Conservation (phyloP, 2,113 vertebrate genomes). For the Microcebus lehilahytsara region DNA sequence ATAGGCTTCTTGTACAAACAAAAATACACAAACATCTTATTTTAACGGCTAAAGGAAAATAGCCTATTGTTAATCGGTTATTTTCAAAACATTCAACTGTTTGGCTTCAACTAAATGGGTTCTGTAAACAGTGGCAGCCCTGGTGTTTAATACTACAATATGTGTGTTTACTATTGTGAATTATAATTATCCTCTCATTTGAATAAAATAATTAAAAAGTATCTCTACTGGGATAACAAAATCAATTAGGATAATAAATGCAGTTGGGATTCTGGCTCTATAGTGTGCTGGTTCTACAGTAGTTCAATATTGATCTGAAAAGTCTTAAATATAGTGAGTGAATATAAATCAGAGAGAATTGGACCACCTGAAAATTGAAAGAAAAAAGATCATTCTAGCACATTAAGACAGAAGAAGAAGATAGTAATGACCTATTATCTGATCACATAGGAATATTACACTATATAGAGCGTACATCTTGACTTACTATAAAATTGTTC, state of each 20-base stretch:
- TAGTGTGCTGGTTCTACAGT: background rate
- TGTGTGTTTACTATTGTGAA: slow-evolving; percentile 12
- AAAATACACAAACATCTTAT: background rate
- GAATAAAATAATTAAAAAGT: slow-evolving; percentile 51
- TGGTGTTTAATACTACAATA: background rate
- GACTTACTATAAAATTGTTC: background rate
- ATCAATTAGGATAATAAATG: slow-evolving; percentile 51
- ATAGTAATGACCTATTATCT: background rate
- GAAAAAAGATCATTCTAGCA: background rate
- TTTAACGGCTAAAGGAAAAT: slow-evolving; percentile 26
- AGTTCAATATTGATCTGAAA: background rate
- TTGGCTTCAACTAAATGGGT: background rate
- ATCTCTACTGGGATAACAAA: slow-evolving; percentile 22
- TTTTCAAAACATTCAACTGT: slow-evolving; percentile 8
- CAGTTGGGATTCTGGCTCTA: background rate
- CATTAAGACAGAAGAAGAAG: background rate
- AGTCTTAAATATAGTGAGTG: background rate
- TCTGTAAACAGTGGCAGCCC: background rate
- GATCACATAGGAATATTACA: background rate
- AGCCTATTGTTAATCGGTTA: background rate
- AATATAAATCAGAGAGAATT: slow-evolving; percentile 33
- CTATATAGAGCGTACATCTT: background rate
- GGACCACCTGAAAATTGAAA: background rate
- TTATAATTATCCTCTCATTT: slow-evolving; percentile 35
- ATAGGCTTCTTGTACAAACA: background rate